Conservation (phyloP, 64 coral and sea anemone species). For the Montipora efflorescens region DNA sequence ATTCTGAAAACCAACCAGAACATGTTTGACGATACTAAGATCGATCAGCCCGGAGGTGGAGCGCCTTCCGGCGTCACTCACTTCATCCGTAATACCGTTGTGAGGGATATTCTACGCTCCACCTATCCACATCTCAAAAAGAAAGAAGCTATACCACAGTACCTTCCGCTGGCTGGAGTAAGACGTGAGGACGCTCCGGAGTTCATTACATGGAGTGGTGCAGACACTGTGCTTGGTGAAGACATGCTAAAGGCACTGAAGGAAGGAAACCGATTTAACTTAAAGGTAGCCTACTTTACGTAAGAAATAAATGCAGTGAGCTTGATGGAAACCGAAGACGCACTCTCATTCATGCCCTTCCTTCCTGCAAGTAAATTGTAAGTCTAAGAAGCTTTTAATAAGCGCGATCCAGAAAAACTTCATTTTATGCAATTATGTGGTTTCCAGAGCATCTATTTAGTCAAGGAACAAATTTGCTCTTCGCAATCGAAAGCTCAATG, state of each 20-base stretch:
- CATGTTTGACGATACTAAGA: constrained; percentile 24
- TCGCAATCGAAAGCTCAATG: too few species aligned
- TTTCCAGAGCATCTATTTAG: too few species aligned
- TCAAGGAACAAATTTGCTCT: too few species aligned
- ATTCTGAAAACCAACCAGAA: constrained; percentile 11
- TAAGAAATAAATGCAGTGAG: not conserved
- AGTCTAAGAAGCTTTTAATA: too few species aligned
- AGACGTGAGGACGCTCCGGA: not conserved
- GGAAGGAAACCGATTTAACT: not conserved
- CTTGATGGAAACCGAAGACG: too few species aligned
- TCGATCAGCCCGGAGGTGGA: not conserved
- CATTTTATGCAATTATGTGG: too few species aligned
- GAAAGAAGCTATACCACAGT: not conserved
- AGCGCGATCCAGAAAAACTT: too few species aligned
- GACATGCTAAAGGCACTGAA: not conserved
- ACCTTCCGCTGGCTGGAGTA: constrained; percentile 37
- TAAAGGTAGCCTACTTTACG: not conserved
- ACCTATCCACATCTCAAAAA: not conserved
- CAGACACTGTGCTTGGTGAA: constrained; percentile 30
- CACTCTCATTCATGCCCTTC: too few species aligned
- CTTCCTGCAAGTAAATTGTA: too few species aligned
- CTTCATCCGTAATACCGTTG: constrained; percentile 34
- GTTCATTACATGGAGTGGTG: constrained; percentile 10
- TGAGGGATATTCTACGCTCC: not conserved
- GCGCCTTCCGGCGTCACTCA: not conserved